Base-by-base conservation (phyloP, 2,888 invertebrate species). In the Seira ritae region DNA sequence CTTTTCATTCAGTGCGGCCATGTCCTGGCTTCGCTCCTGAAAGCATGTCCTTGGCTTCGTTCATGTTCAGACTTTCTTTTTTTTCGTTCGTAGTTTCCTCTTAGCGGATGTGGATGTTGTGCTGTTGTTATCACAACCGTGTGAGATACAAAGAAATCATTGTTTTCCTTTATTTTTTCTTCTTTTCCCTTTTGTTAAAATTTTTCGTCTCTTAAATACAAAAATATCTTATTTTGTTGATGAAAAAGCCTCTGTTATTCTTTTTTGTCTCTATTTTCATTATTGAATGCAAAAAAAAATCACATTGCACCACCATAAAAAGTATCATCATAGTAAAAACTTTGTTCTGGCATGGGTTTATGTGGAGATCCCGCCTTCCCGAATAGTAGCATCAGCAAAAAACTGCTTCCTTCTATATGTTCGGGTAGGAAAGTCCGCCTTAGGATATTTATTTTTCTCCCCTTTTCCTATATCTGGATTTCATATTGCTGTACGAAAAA, bases 21-120 rank as follows among this genome's bases (percentile, higher is more conserved):
- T 71, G 22, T 60, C 24, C 62, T 69, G 24, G 67, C 62, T 68
- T 66, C 24, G 23, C 50, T 42, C 68, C 73, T 69, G 31, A 37
- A 65, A 70, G 67, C 31, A 24, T 71, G 76, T 72, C 71, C 76
- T 77, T 67, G 72, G 67, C 31, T 31, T 31, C 31, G 2, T 50
- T 65, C 70, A 31, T 70, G 68, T 76, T 73, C 73, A 68, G 65
- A 71, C 50, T 46, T 71, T 73, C 73, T 76, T n/a, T 31, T 31
- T 73, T 80, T 76, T 20, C 12, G n/a, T 55, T 8, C 55, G 71
- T 76, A 23, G 81, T 76, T 81, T 81, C 55, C 75, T 66, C 62
- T 20, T 15, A 77, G 71, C 73, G 73, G 82, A 83, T 83, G 82
- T 83, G 71, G 65, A 76, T 76, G 81, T 72, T 81, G 82, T 80